Conservation (phyloP, 2,888 invertebrate genomes). For the Tholera decimalis region DNA sequence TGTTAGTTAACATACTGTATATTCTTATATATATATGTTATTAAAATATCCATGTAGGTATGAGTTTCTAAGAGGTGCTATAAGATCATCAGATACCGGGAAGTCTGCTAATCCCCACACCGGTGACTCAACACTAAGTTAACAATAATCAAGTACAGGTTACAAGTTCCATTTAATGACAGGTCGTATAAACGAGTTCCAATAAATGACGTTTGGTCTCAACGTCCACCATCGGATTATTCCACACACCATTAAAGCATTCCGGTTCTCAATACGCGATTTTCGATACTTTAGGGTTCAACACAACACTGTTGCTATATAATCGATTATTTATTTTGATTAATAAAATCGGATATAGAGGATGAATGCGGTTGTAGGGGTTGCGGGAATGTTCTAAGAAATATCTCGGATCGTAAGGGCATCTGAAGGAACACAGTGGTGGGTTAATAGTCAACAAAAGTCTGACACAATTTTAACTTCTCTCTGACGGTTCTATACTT, state of each 20-base stretch:
- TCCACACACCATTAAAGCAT: constrained; percentile 37
- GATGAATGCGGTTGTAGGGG: no score
- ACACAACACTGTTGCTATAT: no score
- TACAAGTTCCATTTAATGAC: constrained; percentile 26
- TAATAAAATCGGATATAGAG: no score
- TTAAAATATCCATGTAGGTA: neutral
- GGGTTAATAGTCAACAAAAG: no score
- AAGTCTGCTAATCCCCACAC: neutral
- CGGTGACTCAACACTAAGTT: neutral
- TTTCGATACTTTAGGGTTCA: constrained; percentile 40
- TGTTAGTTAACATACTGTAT: no score
- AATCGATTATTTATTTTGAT: no score
- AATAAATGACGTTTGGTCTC: constrained; percentile 21
- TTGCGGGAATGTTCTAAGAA: no score
- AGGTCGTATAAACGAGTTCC: constrained; percentile 18
- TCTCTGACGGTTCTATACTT: no score
- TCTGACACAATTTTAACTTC: no score
- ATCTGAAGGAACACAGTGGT: no score
- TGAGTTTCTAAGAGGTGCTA: neutral
- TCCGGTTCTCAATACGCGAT: constrained; percentile 41
- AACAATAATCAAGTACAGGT: constrained; percentile 10
- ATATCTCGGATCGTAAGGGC: no score
- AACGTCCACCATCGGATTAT: constrained; percentile 27
- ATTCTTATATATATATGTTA: neutral
- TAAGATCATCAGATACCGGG: constrained; percentile 4